A percentile compares a stretch with the other conserved stretches of the same genome.
These are phyloP conservation scores for Chaetops frenatus DNA, from an alignment of 2,113 vertebrate genomes.

Conservation along the genomic window DNA sequence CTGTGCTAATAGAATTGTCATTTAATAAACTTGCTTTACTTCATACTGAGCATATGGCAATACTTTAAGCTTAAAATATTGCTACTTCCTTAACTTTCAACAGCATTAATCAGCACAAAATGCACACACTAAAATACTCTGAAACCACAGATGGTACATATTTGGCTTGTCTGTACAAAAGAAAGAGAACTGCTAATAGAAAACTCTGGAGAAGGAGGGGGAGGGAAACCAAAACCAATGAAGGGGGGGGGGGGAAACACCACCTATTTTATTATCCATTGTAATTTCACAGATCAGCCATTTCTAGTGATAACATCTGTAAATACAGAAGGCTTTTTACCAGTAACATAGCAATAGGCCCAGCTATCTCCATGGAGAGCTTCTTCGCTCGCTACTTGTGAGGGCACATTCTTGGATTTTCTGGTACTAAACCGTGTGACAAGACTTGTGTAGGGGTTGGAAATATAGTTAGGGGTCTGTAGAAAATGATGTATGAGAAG, in stretches of 20 bases:
- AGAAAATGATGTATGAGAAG: background rate
- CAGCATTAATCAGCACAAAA: background rate
- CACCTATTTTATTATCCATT: background rate
- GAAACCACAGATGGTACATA: background rate
- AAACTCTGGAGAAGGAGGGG: background rate
- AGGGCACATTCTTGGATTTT: background rate
- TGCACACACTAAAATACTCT: background rate
- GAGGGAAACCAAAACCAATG: no score
- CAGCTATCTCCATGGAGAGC: background rate
- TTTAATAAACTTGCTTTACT: background rate
- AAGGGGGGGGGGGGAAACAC: background rate
- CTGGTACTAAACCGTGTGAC: background rate
- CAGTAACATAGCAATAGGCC: background rate
- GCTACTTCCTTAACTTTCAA: background rate
- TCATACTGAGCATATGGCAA: background rate
- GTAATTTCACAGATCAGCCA: background rate
- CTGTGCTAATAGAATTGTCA: background rate
- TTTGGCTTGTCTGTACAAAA: background rate
- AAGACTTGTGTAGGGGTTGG: background rate
- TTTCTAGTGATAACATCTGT: background rate
- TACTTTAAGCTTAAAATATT: background rate
- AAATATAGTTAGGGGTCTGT: background rate
- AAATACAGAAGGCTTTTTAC: background rate
- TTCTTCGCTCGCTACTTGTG: background rate
- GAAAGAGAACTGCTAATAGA: background rate